Base-by-base conservation (phyloP, 2,113 vertebrate species). In the Vireo altiloquus region DNA sequence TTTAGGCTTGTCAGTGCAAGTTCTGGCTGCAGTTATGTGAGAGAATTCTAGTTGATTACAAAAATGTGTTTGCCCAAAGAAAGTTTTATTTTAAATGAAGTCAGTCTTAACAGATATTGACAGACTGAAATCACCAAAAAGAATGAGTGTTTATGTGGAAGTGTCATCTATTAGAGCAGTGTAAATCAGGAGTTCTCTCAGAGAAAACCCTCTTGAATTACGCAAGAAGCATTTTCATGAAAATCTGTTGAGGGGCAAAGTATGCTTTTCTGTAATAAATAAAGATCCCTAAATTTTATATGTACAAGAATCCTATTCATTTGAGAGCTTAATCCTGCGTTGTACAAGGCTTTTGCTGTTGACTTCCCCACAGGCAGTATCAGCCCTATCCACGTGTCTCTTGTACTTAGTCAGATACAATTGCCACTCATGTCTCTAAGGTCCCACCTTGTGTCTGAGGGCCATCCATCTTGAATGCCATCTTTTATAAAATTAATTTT, bases 101-200 rank as follows among this genome's bases (percentile, higher is more conserved):
- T 97, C 97, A 80, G 20, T 98, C 96, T 78, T 76, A 86, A 69
- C 97, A 98, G 97, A 96, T 98, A 94, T 82, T 97, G 92, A 98
- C 98, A 94, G 98, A 95, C 81, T 98, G 98, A 53, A 97, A 95
- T 98, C 96, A 91, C 97, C 28, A 30, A 30, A 83, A 63, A 33
- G 33, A 66, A 66, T n/a, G n/a, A n/a, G n/a, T n/a, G n/a, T n/a
- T n/a, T n/a, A 42, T 21, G 23, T 84, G 69, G 25, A 60, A 87
- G 23, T 40, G 39, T 40, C 53, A 37, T 50, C 53, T 75, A 4
- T 52, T 40, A 6, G 4, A 84, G 54, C 10, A 77, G 13, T 19
- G 18, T 40, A 60, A 40, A 14, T 64, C 68, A 83, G 88, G 35
- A 79, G 66, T 42, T n/a, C 8, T 53, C 21, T 35, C 24, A 59